Conservation (phyloP, 2,797 vertebrate genomes). For the Anomalospiza imberbis region DNA sequence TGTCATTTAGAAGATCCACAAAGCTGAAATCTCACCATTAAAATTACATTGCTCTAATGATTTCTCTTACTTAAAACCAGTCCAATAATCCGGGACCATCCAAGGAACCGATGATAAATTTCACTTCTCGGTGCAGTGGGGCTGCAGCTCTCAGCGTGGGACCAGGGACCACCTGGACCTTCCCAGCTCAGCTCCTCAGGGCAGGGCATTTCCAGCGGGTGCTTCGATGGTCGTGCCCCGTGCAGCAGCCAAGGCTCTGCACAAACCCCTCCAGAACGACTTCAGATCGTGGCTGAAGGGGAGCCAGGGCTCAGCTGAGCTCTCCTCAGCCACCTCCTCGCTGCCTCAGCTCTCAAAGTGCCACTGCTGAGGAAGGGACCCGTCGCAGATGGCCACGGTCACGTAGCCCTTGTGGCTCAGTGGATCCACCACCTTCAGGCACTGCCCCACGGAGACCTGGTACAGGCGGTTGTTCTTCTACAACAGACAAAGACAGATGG, state of each 20-base stretch:
- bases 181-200: not conserved
- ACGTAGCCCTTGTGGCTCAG: slow-evolving; percentile 84
- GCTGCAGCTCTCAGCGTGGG: not conserved
- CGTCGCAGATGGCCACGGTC: slow-evolving; percentile 90
- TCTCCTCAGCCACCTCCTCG: not conserved
- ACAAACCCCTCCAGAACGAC: not conserved
- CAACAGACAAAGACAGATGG: not conserved
- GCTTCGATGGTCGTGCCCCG: not conserved
- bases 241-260: not conserved
- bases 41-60: slow-evolving; percentile 4
- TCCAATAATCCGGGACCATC: not conserved
- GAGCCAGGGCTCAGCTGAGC: not conserved
- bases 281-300: not conserved
- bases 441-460: slow-evolving; percentile 95
- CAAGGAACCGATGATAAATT: not conserved
- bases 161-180: not conserved
- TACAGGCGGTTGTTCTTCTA: slow-evolving; percentile 91
- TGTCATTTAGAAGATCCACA: not conserved
- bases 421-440: slow-evolving; percentile 80
- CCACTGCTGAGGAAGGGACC: slow-evolving; percentile 88
- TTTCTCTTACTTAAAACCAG: slow-evolving; percentile 35
- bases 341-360: slow-evolving; percentile 80
- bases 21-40: slow-evolving; percentile 24
- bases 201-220: not conserved
- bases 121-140: not conserved